Evolutionary conservation across 1,140 invertebrate species (phyloP).

Genomic region (Drosophila triauraria): DNA sequence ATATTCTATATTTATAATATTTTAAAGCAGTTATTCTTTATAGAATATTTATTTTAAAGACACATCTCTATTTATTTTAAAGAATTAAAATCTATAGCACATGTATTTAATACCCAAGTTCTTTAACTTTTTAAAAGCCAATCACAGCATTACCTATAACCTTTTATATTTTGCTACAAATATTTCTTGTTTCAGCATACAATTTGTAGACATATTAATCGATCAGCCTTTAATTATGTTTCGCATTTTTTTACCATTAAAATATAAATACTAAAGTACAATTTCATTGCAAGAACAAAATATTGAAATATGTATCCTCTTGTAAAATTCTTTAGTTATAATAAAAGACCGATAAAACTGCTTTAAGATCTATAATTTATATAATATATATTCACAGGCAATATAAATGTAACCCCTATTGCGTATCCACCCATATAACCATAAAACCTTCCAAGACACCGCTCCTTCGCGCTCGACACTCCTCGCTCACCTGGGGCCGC

Average conservation of each 20-base stretch:
- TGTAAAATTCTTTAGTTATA: too few relatives aligned
- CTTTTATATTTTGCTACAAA: not conserved
- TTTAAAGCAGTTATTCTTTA: too few relatives aligned
- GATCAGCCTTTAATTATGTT: not conserved
- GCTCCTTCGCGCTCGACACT: slow-evolving; percentile 7
- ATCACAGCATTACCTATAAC: not conserved
- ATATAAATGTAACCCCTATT: slow-evolving; percentile 8
- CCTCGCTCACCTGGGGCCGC: slow-evolving; percentile 35
- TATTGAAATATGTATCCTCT: not conserved
- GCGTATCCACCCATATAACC: slow-evolving; percentile 7
- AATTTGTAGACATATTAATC: not conserved
- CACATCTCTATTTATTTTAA: too few relatives aligned
- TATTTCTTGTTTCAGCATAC: not conserved
- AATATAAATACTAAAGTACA: not conserved
- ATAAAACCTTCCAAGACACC: not conserved
- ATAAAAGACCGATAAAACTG: too few relatives aligned
- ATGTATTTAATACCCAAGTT: too few relatives aligned
- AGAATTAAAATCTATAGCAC: too few relatives aligned
- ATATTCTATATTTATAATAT: too few relatives aligned
- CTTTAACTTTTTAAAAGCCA: not conserved
- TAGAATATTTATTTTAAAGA: too few relatives aligned
- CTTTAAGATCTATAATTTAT: not conserved
- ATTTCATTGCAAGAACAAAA: too few relatives aligned
- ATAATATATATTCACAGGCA: slow-evolving; percentile 1
- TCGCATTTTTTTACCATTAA: too few relatives aligned